phyloP scores from a whole-genome alignment of 2,113 vertebrate species.

The Hydrolagus affinis region DNA sequence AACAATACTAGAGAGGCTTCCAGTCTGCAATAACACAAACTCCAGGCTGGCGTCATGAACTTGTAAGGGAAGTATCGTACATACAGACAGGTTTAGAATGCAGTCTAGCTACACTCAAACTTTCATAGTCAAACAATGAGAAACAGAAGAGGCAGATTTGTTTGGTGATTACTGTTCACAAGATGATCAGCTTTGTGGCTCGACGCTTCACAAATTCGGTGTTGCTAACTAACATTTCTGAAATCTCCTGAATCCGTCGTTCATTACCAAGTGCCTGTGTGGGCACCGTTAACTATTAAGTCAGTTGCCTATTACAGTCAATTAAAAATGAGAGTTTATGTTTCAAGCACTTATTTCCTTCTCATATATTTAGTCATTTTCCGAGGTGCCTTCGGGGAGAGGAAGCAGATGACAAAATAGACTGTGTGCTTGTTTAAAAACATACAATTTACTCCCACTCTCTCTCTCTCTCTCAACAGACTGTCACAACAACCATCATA shows the following conservation, averaged over 20 bases:
- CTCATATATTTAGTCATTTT: slow-evolving; percentile 1
- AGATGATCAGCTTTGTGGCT: not conserved
- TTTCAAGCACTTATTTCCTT: not conserved
- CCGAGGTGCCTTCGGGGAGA: not conserved
- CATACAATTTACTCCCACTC: not conserved
- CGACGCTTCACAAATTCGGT: not conserved
- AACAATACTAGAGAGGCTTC: not conserved
- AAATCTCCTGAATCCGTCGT: not conserved
- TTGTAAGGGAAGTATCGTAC: not conserved
- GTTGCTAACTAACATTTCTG: not conserved
- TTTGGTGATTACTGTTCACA: not conserved
- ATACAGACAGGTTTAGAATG: not conserved
- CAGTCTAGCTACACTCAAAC: no score
- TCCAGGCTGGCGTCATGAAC: not conserved
- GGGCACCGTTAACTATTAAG: not conserved
- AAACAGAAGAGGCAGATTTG: not conserved
- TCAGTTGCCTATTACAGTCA: not conserved
- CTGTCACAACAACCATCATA: slow-evolving; percentile 23
- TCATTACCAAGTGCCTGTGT: no score
- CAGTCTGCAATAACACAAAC: not conserved
- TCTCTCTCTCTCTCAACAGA: slow-evolving; percentile 24
- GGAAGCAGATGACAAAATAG: slow-evolving; percentile 25
- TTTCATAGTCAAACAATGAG: not conserved
- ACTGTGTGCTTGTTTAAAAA: slow-evolving; percentile 5
- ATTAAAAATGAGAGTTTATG: slow-evolving; percentile 5